A percentile compares a stretch with the other conserved stretches of the same genome.
phyloP scores from a whole-genome alignment of 1,140 invertebrate genomes.

The Leptestheria dahalacensis region DNA sequence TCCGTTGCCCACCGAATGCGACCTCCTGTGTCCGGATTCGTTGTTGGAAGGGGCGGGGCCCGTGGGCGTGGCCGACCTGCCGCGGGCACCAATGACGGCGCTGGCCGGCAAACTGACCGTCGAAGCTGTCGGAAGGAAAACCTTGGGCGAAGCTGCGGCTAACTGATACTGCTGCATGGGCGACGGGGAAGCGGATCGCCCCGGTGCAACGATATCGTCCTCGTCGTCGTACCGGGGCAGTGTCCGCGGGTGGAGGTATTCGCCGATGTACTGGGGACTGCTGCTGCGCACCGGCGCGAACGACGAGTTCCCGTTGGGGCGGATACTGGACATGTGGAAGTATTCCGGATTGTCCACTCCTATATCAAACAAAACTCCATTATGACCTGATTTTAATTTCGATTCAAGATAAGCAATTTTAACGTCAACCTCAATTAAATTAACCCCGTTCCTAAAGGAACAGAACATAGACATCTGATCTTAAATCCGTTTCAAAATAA shows the following conservation, averaged over 20 bases:
- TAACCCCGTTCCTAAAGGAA: too few species aligned
- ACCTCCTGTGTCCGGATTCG: not conserved
- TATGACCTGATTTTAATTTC: too few species aligned
- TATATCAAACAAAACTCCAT: not conserved
- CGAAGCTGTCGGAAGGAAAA: conserved; percentile 53
- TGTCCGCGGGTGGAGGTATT: conserved; percentile 20
- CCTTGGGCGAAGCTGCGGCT: conserved; percentile 44
- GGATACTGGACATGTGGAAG: conserved; percentile 16
- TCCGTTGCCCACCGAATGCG: conserved; percentile 6
- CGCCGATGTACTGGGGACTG: conserved; percentile 18
- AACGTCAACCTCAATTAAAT: too few species aligned
- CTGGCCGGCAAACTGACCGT: conserved; percentile 63
- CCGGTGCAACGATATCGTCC: not conserved
- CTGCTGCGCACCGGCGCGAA: conserved; percentile 28
- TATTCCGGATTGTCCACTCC: conserved; percentile 20
- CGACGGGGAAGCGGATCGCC: not conserved
- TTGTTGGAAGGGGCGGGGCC: not conserved
- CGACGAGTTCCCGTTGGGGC: conserved; percentile 13
- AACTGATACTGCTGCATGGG: not conserved
- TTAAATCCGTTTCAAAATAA: too few species aligned
- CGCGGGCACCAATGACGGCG: conserved; percentile 35
- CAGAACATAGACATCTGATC: too few species aligned
- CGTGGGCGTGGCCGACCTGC: conserved; percentile 13
- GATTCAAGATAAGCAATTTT: too few species aligned
- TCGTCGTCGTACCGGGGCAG: conserved; percentile 16